Base-by-base conservation (phyloP, 2,797 vertebrate species). In the Leptoclinus maculatus region DNA sequence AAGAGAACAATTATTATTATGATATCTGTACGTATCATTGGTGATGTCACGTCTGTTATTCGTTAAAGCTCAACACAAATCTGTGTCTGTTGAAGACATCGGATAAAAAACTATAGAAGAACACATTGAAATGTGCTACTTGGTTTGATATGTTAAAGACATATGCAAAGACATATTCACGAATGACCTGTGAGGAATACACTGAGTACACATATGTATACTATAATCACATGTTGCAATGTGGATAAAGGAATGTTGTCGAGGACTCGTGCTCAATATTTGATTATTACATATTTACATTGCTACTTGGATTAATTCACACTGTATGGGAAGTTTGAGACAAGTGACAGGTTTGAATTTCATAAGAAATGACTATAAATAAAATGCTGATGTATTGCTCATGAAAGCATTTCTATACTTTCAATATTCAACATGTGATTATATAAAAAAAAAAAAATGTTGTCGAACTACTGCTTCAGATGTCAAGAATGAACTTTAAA, bases 31-130 rank as follows among this genome's bases (percentile, higher is more conserved):
- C 74, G 63, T 75, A 67, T 83, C 75, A 82, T 66, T 79, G 21
- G 82, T 93, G 92, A 94, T 90, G 90, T 93, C 92, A 95, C 77
- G 78, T 88, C 80, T 88, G 76, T 86, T 70, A 68, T 72, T 80
- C 60, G 59, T 51, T 67, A 56, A 76, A 67, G 21, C 67, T 39
- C 63, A 66, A 29, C 25, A 49, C 58, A 59, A 66, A 76, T 76
- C 9, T 71, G 54, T 13, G 32, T 71, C 59, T 67, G 23, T 5
- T 45, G 36, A 47, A 36, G 39, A 34, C 8, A 34, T 16, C 0
- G 0, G n/a, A 38, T 25, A 25, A 74, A 34, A 34, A 45, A 43
- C 12, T 23, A 14, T 2, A 36, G 9, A 74, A 45, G 69, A 39
- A 62, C 0, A 13, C 4, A 2, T 64, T 34, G 14, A 54, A 73